Conservation (phyloP, 2,888 invertebrate species). For the Colletes collaris region DNA sequence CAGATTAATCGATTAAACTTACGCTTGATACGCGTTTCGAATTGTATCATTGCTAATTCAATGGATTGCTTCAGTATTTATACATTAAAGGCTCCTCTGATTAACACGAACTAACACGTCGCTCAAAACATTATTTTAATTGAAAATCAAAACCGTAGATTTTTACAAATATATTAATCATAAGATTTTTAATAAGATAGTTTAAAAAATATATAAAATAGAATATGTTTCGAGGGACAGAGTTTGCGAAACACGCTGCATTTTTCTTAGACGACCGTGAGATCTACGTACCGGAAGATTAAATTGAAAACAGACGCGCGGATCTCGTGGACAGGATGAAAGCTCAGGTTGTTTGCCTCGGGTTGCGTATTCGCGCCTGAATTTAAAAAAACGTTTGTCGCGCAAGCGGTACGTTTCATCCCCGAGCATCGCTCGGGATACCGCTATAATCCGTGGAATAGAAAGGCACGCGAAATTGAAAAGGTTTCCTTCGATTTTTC, state of each 20-base stretch:
- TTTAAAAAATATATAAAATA: too few species aligned
- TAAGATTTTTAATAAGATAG: too few species aligned
- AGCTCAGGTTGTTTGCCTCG: neutral
- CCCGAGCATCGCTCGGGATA: conserved; percentile 17
- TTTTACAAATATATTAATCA: too few species aligned
- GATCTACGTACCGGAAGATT: conserved; percentile 1
- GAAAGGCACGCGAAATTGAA: conserved; percentile 43
- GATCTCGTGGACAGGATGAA: neutral
- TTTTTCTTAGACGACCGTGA: too few species aligned
- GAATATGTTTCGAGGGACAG: too few species aligned
- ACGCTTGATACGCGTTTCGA: neutral
- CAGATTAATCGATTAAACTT: conserved; percentile 19
- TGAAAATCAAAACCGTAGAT: too few species aligned
- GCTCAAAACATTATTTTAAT: too few species aligned
- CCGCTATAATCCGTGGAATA: conserved; percentile 25
- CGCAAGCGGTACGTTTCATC: conserved; percentile 33
- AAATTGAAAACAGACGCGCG: conserved; percentile 35
- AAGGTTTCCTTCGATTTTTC: conserved; percentile 43
- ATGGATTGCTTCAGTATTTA: too few species aligned
- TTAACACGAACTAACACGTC: too few species aligned
- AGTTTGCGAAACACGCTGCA: too few species aligned
- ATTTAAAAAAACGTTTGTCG: conserved; percentile 10
- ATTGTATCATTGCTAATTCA: too few species aligned
- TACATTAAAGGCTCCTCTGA: too few species aligned
- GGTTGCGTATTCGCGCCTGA: neutral